Conservation (phyloP, 1,140 invertebrate species). For the Tetranychus urticae region DNA sequence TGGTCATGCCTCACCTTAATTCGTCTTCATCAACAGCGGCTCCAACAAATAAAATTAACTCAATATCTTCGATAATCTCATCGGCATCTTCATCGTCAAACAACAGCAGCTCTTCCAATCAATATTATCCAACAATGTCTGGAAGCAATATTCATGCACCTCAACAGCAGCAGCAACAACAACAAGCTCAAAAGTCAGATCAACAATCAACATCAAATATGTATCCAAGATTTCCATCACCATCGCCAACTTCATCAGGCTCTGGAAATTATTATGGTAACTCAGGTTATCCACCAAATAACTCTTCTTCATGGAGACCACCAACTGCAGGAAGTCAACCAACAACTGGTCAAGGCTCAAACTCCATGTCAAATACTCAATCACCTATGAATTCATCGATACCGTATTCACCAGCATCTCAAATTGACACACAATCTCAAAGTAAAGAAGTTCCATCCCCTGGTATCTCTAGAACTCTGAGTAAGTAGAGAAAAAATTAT, state of each 20-base stretch:
- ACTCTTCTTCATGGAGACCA: background rate
- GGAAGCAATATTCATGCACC: no score
- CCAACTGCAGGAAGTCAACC: background rate
- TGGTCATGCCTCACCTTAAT: constrained; percentile 46
- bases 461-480: background rate
- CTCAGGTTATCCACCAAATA: constrained; percentile 3
- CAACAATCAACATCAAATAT: background rate
- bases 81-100: background rate
- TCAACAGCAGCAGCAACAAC: background rate
- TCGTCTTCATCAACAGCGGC: background rate
- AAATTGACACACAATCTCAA: background rate
- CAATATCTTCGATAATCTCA: constrained; percentile 1
- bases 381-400: background rate
- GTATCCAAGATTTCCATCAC: background rate
- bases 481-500: background rate
- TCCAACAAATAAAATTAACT: background rate
- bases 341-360: background rate
- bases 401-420: constrained; percentile 1
- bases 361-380: constrained; percentile 3
- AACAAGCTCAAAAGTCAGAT: constrained; percentile 7
- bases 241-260: background rate
- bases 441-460: background rate
- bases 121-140: constrained; percentile 9
- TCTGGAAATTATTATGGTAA: background rate
- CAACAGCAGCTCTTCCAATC: constrained; percentile 8